These are phyloP conservation scores for Armadillidium nasatum DNA, from an alignment of 1,140 invertebrate species.

Conservation along the genomic window DNA sequence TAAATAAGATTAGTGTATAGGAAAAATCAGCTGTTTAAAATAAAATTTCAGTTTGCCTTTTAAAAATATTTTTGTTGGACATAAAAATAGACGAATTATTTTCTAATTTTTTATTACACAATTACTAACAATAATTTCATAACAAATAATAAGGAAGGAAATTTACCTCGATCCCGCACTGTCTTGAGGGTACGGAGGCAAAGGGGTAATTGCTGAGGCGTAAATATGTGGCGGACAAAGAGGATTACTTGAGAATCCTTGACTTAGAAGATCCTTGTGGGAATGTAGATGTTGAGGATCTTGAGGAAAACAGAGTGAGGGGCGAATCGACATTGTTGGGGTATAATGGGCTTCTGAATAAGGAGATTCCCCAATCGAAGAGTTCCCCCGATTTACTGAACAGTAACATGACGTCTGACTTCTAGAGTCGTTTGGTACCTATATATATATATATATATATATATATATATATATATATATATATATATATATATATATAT, in stretches of 20 bases:
- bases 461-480: constrained; percentile 7
- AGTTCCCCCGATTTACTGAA: background rate
- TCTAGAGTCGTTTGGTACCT: constrained; percentile 13
- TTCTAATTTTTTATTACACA: too few species aligned
- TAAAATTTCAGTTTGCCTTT: too few species aligned
- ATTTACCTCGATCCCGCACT: too few species aligned
- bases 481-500: constrained; percentile 19
- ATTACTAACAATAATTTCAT: too few species aligned
- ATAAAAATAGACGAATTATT: too few species aligned
- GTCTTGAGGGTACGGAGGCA: background rate
- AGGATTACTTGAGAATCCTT: background rate
- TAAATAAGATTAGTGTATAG: too few species aligned
- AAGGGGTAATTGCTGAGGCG: constrained; percentile 6
- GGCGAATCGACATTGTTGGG: background rate
- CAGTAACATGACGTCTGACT: constrained; percentile 13
- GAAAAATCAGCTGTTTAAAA: too few species aligned
- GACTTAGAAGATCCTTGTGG: background rate
- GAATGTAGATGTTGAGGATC: background rate
- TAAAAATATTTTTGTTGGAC: too few species aligned
- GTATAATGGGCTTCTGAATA: constrained; percentile 23
- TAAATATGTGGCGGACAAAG: constrained; percentile 10
- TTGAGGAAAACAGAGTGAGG: background rate
- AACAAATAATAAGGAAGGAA: too few species aligned
- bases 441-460: constrained; percentile 22
- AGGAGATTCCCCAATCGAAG: background rate